A percentile compares a stretch with the other conserved stretches of the same genome.
Conservation (phyloP, 2,797 vertebrate genomes). For the Chloroceryle amazona region DNA sequence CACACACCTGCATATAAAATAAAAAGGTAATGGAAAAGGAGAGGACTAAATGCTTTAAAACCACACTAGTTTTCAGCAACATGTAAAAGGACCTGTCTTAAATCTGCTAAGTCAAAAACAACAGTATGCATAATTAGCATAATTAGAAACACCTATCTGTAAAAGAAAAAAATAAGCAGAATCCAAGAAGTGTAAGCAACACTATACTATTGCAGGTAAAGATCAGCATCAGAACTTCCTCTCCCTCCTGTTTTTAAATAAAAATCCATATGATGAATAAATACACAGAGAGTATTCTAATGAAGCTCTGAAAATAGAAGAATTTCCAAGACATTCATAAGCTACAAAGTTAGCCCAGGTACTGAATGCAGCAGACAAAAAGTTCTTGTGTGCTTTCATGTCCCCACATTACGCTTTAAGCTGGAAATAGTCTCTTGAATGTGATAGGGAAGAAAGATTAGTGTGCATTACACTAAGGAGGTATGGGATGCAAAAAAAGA, state of each 20-base stretch:
- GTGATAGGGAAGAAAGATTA: not conserved
- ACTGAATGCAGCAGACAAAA: not conserved
- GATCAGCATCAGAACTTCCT: not conserved
- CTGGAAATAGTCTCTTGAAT: not conserved
- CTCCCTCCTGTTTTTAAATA: not conserved
- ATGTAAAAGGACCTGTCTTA: not conserved
- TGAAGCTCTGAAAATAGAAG: not conserved
- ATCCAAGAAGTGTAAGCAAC: not conserved
- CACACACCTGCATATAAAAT: not conserved
- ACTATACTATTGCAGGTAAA: not conserved
- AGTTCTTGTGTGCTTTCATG: not conserved
- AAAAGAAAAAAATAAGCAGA: not conserved
- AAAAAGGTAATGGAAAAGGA: not conserved
- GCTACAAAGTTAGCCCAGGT: not conserved
- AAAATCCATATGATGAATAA: not conserved
- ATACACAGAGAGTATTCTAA: not conserved
- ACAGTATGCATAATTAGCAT: not conserved
- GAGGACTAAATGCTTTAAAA: not conserved
- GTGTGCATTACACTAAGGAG: not conserved
- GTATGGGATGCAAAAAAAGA: not conserved
- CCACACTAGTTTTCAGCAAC: not conserved
- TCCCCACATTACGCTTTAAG: not conserved
- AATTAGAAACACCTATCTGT: too few species aligned
- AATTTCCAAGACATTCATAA: not conserved
- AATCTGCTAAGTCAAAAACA: not conserved